A percentile compares a stretch with the other conserved stretches of the same genome.
Conservation (phyloP, 2,113 vertebrate species). For the Cyanoliseus patagonus region DNA sequence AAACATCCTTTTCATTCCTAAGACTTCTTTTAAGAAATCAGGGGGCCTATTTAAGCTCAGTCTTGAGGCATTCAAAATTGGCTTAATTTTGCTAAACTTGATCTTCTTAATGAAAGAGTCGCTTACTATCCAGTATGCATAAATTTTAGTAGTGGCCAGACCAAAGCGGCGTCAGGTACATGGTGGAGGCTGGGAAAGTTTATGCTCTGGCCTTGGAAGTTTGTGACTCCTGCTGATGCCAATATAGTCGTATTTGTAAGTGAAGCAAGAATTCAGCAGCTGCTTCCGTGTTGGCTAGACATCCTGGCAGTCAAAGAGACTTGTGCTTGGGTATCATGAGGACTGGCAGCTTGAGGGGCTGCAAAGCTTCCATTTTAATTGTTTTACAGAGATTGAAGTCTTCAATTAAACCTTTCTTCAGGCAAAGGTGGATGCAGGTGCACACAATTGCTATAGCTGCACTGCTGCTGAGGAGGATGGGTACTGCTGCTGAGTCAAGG, state of each 20-base stretch:
- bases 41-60: neutral
- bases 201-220: neutral
- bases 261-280: neutral
- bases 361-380: neutral
- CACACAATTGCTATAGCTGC: neutral
- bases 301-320: neutral
- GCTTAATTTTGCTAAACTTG: neutral
- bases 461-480: neutral
- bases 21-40: neutral
- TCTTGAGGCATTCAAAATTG: neutral
- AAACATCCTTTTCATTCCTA: slow-evolving; percentile 1
- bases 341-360: neutral
- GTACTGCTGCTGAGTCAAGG: fast-evolving
- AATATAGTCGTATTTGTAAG: neutral
- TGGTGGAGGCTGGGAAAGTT: neutral
- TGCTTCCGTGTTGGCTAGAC: neutral
- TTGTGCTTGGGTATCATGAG: neutral
- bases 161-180: neutral
- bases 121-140: neutral
- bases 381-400: neutral
- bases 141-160: neutral
- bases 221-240: neutral
- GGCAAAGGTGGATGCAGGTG: neutral
- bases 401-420: neutral
- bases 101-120: neutral